Conservation (phyloP, 92 coral and sea anemone species). For the Epizoanthus scotinus region DNA sequence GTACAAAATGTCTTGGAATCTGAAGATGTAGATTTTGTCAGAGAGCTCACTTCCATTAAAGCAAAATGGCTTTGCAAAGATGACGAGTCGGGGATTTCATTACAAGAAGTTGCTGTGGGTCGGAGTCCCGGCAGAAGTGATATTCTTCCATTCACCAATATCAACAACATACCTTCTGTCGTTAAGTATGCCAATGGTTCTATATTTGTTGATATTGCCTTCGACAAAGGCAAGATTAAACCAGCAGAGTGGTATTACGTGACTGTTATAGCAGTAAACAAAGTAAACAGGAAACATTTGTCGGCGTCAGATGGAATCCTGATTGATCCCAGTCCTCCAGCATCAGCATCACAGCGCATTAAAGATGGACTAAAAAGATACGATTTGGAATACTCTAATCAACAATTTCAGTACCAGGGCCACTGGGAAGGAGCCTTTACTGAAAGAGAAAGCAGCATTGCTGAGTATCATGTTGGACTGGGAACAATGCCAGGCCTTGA, state of each 20-base stretch:
- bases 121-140: conserved; percentile 84
- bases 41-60: conserved; percentile 65
- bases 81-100: conserved; percentile 71
- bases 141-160: conserved; percentile 48
- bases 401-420: conserved; percentile 76
- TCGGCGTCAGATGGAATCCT: conserved; percentile 88
- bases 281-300: conserved; percentile 65
- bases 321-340: conserved; percentile 81
- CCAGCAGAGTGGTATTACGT: conserved; percentile 84
- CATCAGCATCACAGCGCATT: conserved; percentile 76
- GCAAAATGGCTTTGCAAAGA: conserved; percentile 81
- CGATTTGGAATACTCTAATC: conserved; percentile 76
- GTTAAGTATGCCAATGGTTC: conserved; percentile 48
- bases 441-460: conserved; percentile 88
- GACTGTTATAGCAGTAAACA: conserved; percentile 86
- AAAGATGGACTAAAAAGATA: conserved; percentile 78
- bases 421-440: conserved; percentile 96
- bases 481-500: conserved; percentile 78
- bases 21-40: conserved; percentile 79
- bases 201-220: conserved; percentile 43
- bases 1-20: conserved; percentile 54
- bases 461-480: conserved; percentile 81
- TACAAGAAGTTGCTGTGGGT: conserved; percentile 78
- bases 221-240: conserved; percentile 51
- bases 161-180: conserved; percentile 21